Percentiles rank a stretch among this genome's conserved stretches.
Conservation (phyloP, 2,888 invertebrate genomes). For the Escarpia spicata region DNA sequence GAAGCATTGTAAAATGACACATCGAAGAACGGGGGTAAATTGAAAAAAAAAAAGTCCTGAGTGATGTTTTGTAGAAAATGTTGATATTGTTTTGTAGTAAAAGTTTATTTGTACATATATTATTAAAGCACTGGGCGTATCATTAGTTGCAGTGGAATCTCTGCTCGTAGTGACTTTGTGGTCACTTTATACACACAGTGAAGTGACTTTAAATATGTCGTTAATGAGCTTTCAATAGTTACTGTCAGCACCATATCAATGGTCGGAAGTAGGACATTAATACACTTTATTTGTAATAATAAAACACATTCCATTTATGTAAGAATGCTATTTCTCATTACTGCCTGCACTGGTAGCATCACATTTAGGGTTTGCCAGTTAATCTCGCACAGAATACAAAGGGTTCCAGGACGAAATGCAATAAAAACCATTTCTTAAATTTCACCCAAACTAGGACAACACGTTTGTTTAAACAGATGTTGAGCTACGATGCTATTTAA, state of each 20-base stretch:
- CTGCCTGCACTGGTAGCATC: too few species aligned
- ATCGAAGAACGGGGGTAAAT: background rate
- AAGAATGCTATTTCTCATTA: background rate
- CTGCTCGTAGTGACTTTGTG: background rate
- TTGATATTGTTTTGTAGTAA: background rate
- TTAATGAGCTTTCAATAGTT: background rate
- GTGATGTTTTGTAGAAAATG: background rate
- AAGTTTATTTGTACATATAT: background rate
- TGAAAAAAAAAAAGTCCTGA: background rate
- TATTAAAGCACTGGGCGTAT: background rate
- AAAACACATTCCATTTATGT: background rate
- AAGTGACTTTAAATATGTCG: background rate
- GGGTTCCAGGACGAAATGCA: too few species aligned
- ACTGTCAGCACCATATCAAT: background rate
- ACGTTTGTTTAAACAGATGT: too few species aligned
- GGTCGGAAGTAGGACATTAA: background rate
- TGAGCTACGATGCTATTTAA: too few species aligned
- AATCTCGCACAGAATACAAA: too few species aligned
- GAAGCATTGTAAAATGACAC: background rate
- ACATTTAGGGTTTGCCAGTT: too few species aligned
- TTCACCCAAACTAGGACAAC: too few species aligned
- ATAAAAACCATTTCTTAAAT: too few species aligned
- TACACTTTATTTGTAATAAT: background rate
- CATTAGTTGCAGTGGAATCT: background rate
- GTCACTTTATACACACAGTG: background rate